Base-by-base conservation (phyloP, 1,140 invertebrate genomes). In the Drosophila mojavensis region DNA sequence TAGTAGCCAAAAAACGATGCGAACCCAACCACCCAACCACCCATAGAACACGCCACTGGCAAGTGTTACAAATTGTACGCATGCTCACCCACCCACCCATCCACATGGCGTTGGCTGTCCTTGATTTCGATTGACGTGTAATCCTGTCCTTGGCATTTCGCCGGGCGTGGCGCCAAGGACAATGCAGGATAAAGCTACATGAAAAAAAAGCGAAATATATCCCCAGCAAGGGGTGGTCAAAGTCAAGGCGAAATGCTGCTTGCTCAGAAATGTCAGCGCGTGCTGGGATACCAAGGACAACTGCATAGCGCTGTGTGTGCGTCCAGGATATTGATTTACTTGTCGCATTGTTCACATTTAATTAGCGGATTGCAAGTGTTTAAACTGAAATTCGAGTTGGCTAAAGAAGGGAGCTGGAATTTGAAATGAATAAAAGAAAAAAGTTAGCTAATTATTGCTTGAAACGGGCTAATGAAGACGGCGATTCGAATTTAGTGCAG, bases 131-230 rank as follows among this genome's bases (percentile, higher is more conserved):
- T 86, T 86, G 83, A 86, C 83, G 83, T 83, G 83, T 88, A 86
- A 88, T 83, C 83, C 84, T 86, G 83, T 86, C 83, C 83, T 86
- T 86, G 83, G 83, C 83, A 86, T 86, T 88, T 88, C 59, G 84
- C 65, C 68, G 79, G 72, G 67, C 61, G 81, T 78, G 79, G 67
- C 79, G 71, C 86, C 75, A 76, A 69, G 83, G 83, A 80, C 75
- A 84, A 74, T 60, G 81, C 66, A 48, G 63, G 48, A 68, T 55
- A 67, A 62, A 15, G 58, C 71, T 56, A 41, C 11, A 56, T 20
- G 56, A 11, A 39, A 39, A 39, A 36, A 36, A 30, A 30, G 28
- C 5, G 28, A 30, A 30, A 30, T 5, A 39, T 39, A 13, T 39
- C 53, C 13, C 41, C 45, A 48, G 51, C 51, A 36, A 47, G 68